These are phyloP conservation scores for Laticauda colubrina DNA, from an alignment of 2,113 vertebrate genomes.

Conservation along the genomic window DNA sequence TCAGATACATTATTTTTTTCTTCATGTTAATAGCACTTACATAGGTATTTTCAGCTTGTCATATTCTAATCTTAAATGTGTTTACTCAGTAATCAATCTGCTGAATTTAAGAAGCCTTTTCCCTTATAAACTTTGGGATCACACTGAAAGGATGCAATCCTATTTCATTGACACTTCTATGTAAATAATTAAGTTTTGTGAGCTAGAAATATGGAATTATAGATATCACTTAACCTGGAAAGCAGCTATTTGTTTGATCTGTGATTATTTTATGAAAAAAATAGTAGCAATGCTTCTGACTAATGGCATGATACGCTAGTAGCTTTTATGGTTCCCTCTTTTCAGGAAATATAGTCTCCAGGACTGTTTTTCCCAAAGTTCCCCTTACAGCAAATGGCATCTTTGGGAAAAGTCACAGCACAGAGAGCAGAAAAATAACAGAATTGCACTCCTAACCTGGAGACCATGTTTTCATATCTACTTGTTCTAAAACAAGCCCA, in stretches of 20 bases:
- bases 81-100: background rate
- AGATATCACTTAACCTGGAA: background rate
- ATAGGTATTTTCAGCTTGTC: background rate
- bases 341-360: background rate
- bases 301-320: background rate
- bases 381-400: background rate
- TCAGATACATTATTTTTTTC: background rate
- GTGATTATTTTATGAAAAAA: background rate
- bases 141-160: background rate
- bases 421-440: background rate
- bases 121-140: background rate
- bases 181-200: background rate
- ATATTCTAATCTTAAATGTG: background rate
- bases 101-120: background rate
- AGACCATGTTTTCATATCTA: background rate
- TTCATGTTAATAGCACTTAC: constrained; percentile 12
- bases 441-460: background rate
- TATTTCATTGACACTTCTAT: background rate
- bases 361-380: background rate
- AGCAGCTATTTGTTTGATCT: background rate
- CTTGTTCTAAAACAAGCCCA: background rate
- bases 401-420: background rate
- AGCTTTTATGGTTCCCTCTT: background rate
- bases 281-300: background rate
- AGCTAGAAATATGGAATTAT: background rate